Base-by-base conservation (phyloP, 2,888 invertebrate genomes). In the Pocota personata region DNA sequence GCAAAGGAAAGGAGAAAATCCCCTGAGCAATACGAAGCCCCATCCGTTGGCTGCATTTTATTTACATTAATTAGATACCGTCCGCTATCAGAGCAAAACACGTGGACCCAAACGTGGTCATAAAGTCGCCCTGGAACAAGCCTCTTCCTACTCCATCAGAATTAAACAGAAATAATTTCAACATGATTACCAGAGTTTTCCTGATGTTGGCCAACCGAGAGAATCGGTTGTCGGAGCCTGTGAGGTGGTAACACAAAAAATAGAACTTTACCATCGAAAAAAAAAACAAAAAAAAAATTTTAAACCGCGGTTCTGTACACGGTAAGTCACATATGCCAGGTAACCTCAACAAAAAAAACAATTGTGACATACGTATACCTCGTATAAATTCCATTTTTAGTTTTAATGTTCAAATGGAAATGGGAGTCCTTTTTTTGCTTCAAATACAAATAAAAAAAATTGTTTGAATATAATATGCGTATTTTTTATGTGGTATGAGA, bases 41-140 rank as follows among this genome's bases (percentile, higher is more conserved):
- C 4, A 62, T 37, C 62, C 37, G 48, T 40, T 58, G 32, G 48
- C 57, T 58, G 82, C 71, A 82, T 82, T n/a, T 64, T 76, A 82
- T 82, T 76, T 76, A 66, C 82, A 76, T 82, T 82, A 82, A 82
- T 82, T 82, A 82, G 82, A 69, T 71, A 64, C 62, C 50, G 48
- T 71, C 48, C 37, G 82, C 57, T 82, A 82, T 64, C 69, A 46
- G 30, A 64, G 57, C 27, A 24, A 35, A 76, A 71, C 76, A 76
- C 82, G 58, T 82, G 76, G 46, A 57, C 62, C 50, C 50, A 8
- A 50, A 50, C 24, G 57, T 66, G 46, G 64, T 27, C 76, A 37
- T 48, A 76, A 76, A 66, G 66, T 76, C 76, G 35, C 48, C 21
- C 37, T 32, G 55, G 4, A n/a, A 4, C 40, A 3, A 21, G 12